Evolutionary conservation across 2,797 vertebrate genomes (phyloP).

Genomic region (Amniataba percoides): DNA sequence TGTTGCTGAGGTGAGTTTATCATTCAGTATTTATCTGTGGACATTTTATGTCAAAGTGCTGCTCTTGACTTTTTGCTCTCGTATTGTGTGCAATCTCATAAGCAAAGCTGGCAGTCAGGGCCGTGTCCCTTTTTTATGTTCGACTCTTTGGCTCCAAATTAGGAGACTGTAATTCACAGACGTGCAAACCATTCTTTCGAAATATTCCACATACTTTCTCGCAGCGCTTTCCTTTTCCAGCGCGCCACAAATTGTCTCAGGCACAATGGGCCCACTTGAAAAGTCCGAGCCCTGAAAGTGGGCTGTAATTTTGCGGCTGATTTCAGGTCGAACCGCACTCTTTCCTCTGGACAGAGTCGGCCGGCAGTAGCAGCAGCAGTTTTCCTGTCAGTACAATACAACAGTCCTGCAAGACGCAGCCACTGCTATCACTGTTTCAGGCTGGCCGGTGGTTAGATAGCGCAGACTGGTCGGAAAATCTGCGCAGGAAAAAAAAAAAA

Average conservation of each 20-base stretch:
- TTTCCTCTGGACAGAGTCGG: slow-evolving; percentile 45
- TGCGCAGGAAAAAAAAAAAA: slow-evolving; percentile 46
- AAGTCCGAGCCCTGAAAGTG: slow-evolving; percentile 15
- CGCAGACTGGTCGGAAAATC: slow-evolving; percentile 54
- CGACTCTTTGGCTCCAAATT: slow-evolving; percentile 16
- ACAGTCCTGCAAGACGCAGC: slow-evolving; percentile 43
- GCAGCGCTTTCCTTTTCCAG: slow-evolving; percentile 43
- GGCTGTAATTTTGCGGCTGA: slow-evolving; percentile 60
- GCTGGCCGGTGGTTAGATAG: slow-evolving; percentile 54
- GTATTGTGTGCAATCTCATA: not conserved
- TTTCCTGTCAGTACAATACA: slow-evolving; percentile 63
- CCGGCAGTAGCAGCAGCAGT: slow-evolving; percentile 18
- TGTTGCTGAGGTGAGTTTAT: not conserved
- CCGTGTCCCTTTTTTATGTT: not conserved
- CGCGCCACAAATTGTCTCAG: slow-evolving; percentile 49
- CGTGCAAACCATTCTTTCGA: slow-evolving; percentile 35
- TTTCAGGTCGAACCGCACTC: slow-evolving; percentile 59
- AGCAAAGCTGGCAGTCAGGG: not conserved
- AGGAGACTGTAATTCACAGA: slow-evolving; percentile 35
- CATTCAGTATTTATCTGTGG: slow-evolving; percentile 2
- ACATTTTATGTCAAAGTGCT: not conserved
- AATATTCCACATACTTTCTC: slow-evolving; percentile 51
- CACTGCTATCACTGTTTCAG: slow-evolving; percentile 59
- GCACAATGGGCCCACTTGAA: slow-evolving; percentile 60
- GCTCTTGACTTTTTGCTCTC: not conserved